Evolutionary conservation across 2,113 vertebrate genomes (phyloP).

Genomic region (Prolemur simus): DNA sequence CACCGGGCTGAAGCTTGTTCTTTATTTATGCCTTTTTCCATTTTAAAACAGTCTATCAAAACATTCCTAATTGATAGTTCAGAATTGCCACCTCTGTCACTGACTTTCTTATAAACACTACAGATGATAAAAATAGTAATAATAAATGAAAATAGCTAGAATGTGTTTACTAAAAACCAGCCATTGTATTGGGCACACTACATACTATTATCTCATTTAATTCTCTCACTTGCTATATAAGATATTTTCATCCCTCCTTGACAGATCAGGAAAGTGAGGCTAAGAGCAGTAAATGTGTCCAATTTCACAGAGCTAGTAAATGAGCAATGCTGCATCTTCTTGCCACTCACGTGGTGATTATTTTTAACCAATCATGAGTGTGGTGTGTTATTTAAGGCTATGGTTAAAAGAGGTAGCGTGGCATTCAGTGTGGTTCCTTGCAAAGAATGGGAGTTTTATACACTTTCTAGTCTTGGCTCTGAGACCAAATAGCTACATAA

Average conservation of each 20-base stretch:
- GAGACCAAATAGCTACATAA: not conserved
- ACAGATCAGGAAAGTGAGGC: not conserved
- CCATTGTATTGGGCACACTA: not conserved
- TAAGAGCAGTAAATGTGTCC: not conserved
- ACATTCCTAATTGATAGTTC: not conserved
- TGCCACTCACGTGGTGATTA: not conserved
- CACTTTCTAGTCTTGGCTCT: not conserved
- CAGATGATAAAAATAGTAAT: not conserved
- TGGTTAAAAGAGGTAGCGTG: not conserved
- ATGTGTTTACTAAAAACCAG: not conserved
- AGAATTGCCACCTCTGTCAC: not conserved
- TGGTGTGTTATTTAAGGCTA: not conserved
- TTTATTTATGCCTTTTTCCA: not conserved
- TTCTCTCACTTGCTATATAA: not conserved
- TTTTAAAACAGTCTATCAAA: constrained; percentile 6
- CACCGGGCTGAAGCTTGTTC: not conserved
- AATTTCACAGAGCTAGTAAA: not conserved
- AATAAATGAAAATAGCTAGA: not conserved
- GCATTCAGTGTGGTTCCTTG: not conserved
- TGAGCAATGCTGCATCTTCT: not conserved
- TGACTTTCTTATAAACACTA: not conserved
- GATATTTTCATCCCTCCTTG: not conserved
- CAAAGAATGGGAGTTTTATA: not conserved
- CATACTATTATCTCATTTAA: not conserved
- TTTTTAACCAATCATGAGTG: not conserved